phyloP scores from a whole-genome alignment of 2,888 invertebrate species.

The Mechanitis messenoides region DNA sequence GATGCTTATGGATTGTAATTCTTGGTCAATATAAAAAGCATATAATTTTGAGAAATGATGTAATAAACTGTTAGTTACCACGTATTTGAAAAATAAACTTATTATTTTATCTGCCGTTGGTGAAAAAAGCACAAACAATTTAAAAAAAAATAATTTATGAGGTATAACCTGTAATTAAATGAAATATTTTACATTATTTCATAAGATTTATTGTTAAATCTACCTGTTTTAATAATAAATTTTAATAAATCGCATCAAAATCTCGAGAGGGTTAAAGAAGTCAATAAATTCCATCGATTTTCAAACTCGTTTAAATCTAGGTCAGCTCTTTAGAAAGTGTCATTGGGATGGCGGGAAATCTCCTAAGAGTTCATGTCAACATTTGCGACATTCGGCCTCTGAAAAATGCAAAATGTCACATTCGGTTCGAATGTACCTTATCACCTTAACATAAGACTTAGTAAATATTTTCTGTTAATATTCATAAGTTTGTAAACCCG shows the following conservation, averaged over 20 bases:
- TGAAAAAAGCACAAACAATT: too few relatives aligned
- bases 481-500: slow-evolving; percentile 22
- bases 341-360: slow-evolving; percentile 36
- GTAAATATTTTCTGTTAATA: slow-evolving; percentile 16
- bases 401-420: slow-evolving; percentile 25
- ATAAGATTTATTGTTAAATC: too few relatives aligned
- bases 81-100: too few relatives aligned
- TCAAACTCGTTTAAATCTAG: slow-evolving; percentile 26
- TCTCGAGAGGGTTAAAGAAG: slow-evolving; percentile 8
- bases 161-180: too few relatives aligned
- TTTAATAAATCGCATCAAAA: background rate
- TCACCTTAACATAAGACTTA: slow-evolving; percentile 11
- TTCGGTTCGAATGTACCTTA: slow-evolving; percentile 17
- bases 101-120: too few relatives aligned
- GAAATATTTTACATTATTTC: too few relatives aligned
- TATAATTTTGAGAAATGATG: too few relatives aligned
- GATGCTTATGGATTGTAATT: too few relatives aligned
- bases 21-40: too few relatives aligned
- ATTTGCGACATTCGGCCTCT: slow-evolving; percentile 34
- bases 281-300: slow-evolving; percentile 13
- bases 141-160: too few relatives aligned
- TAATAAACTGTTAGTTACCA: too few relatives aligned
- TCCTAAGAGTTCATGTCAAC: slow-evolving; percentile 41
- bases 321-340: slow-evolving; percentile 40
- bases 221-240: background rate